Evolutionary conservation across 1,140 invertebrate species (phyloP), one percentile per base, ranked within the genome.

Genomic region (Drosophila sulfurigaster): DNA sequence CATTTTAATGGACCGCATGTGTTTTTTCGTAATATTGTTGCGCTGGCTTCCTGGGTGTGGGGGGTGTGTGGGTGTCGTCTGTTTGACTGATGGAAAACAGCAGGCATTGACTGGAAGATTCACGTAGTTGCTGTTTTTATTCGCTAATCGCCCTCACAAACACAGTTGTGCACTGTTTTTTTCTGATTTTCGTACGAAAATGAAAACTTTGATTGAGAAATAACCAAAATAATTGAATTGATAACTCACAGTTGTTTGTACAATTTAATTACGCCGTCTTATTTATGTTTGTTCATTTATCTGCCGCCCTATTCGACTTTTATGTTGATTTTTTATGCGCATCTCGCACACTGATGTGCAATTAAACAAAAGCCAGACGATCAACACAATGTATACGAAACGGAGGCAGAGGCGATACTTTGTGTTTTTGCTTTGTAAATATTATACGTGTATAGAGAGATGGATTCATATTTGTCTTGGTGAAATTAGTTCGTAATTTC

Each of bases 261-360:
- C 70, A 58, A 43, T 35, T 59, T 60, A 73, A 67, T 73, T 60
- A 59, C 45, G 35, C 35, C 35, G 38, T 43, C 43, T 63, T 70
- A 75, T 75, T 69, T 75, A 75, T 69, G 32, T 28, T 56, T 54
- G 51, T 41, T 68, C 58, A 79, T 83, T 83, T 80, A 76, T 83
- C 66, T 64, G 67, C 43, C 52, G 51, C 38, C 32, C 15, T 25
- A 78, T 78, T 77, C 32, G 56, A 82, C 60, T 75, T 75, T 82
- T 71, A 70, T 79, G 75, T 82, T 73, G 46, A 74, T 78, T 81
- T 81, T 80, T 85, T 83, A 85, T 74, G 57, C 49, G 77, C 81
- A 62, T 63, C 20, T 25, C 58, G 5, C 43, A 41, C 28, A 83
- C 60, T 85, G 81, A 83, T 78, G 77, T 77, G 81, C 68, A 75